Conservation (phyloP, 2,888 invertebrate genomes). For the Tryphoninae sp. region DNA sequence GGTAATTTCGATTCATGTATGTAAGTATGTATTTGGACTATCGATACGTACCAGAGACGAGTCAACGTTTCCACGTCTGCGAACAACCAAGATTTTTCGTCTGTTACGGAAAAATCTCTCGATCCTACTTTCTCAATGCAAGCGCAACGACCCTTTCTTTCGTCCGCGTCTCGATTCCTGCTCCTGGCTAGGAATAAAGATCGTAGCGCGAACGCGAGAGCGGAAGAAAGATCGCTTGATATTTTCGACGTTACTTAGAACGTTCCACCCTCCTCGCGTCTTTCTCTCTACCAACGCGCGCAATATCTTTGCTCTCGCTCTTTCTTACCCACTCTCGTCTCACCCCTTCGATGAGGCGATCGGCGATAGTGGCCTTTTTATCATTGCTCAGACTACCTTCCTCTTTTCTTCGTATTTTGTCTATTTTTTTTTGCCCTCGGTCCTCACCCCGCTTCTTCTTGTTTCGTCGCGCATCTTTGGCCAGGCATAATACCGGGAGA, state of each 20-base stretch:
- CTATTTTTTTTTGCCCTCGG: background rate
- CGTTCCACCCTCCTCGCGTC: background rate
- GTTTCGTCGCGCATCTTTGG: slow-evolving; percentile 29
- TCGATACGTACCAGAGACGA: background rate
- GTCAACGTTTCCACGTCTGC: slow-evolving; percentile 58
- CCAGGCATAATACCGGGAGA: slow-evolving; percentile 10
- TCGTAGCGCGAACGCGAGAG: slow-evolving; percentile 43
- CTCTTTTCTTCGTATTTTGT: slow-evolving; percentile 9
- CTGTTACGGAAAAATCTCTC: slow-evolving; percentile 53
- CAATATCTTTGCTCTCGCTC: slow-evolving; percentile 39
- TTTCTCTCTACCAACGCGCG: slow-evolving; percentile 14
- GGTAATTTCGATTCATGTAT: slow-evolving; percentile 28
- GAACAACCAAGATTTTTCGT: slow-evolving; percentile 61
- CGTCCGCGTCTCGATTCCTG: slow-evolving; percentile 42
- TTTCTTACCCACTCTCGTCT: background rate
- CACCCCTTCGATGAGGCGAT: slow-evolving; percentile 18
- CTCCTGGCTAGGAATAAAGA: slow-evolving; percentile 43
- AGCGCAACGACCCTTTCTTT: slow-evolving; percentile 12
- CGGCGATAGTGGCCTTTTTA: slow-evolving; percentile 34
- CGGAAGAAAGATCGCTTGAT: slow-evolving; percentile 60
- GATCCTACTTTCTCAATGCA: slow-evolving; percentile 37
- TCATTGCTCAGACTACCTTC: slow-evolving; percentile 34
- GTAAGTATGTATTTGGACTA: background rate
- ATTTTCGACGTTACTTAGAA: slow-evolving; percentile 60
- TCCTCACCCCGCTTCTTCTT: background rate